A percentile compares a stretch with the other conserved stretches of the same genome.
These are phyloP conservation scores for Popillia japonica DNA, from an alignment of 1,140 invertebrate species.

Conservation along the genomic window DNA sequence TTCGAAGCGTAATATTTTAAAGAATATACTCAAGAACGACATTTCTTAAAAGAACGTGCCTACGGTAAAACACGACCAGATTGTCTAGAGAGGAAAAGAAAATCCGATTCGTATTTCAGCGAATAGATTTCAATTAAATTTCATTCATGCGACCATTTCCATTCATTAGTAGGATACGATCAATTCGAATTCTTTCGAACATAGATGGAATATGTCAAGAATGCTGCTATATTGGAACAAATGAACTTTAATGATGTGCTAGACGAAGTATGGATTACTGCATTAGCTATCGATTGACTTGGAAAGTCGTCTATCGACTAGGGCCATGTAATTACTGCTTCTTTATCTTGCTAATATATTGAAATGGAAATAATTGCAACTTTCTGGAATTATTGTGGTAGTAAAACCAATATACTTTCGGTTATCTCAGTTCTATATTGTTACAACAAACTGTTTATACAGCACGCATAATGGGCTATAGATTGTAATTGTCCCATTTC, in stretches of 20 bases:
- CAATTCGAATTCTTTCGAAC: not conserved
- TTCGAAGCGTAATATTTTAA: not conserved
- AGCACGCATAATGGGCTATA: too few relatives aligned
- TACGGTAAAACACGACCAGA: not conserved
- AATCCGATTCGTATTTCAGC: not conserved
- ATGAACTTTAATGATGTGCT: not conserved
- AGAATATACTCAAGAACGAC: not conserved
- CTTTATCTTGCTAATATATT: too few relatives aligned
- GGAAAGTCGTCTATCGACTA: not conserved
- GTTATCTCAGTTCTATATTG: too few relatives aligned
- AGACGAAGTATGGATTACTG: not conserved
- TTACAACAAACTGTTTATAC: too few relatives aligned
- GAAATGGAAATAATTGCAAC: too few relatives aligned
- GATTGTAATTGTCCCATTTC: too few relatives aligned
- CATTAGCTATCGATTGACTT: not conserved
- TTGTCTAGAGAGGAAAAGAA: not conserved
- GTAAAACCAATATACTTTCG: too few relatives aligned
- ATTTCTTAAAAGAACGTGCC: not conserved
- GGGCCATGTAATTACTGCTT: too few relatives aligned
- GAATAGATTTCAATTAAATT: slow-evolving; percentile 29
- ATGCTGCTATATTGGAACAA: slow-evolving; percentile 9
- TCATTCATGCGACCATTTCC: slow-evolving; percentile 9
- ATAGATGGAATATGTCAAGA: not conserved
- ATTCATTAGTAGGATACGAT: slow-evolving; percentile 2
- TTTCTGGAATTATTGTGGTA: too few relatives aligned